Base-by-base conservation (phyloP, 1,140 invertebrate species). In the Leguminivora glycinivorella region DNA sequence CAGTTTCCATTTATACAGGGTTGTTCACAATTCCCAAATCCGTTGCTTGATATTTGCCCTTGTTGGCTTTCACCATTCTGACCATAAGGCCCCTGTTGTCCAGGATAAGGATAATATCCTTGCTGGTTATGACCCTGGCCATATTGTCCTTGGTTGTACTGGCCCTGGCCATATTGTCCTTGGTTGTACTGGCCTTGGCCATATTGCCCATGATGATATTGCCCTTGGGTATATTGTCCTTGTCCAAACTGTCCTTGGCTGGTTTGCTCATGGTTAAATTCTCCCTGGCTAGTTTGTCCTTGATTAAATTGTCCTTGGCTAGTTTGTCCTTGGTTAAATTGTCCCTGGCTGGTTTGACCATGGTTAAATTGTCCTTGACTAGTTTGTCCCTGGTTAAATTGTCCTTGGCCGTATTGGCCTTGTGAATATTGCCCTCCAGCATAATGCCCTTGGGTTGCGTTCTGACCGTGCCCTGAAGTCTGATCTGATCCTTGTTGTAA, bases 1-100 rank as follows among this genome's bases (percentile, higher is more conserved):
- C 94, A 94, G 34, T 83, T 68, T 4, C 93, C 93, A 72, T 94
- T 93, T 19, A 93, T 72, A 71, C 94, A 94, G 2, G 82, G 80
- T 47, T 85, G 71, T 40, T 88, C 84, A 75, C 93, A 94, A 66
- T 84, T 80, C 9, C 58, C 58, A 24, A 68, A 63, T 26, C 38
- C 34, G 38, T 69, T 40, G 40, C 40, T 69, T 26, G 70, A 68
- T 17, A 71, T 14, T 38, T 71, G 68, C 9, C 58, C 68, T n/a
- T 19, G 58, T 60, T 74, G 68, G 56, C 67, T 56, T 47, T 69
- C 56, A 2, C 25, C 26, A 34, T 63, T 29, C 14, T 63, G 58
- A 63, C 58, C 58, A 63, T 63, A n/a, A 17, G 14, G 29, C 19
- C 26, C 58, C 6, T 63, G 56, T 60, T 60, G 58, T 4, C 58